A percentile compares a stretch with the other conserved stretches of the same genome.
These are phyloP conservation scores for Danaus chrysippus DNA, from an alignment of 2,888 invertebrate species.

Conservation along the genomic window DNA sequence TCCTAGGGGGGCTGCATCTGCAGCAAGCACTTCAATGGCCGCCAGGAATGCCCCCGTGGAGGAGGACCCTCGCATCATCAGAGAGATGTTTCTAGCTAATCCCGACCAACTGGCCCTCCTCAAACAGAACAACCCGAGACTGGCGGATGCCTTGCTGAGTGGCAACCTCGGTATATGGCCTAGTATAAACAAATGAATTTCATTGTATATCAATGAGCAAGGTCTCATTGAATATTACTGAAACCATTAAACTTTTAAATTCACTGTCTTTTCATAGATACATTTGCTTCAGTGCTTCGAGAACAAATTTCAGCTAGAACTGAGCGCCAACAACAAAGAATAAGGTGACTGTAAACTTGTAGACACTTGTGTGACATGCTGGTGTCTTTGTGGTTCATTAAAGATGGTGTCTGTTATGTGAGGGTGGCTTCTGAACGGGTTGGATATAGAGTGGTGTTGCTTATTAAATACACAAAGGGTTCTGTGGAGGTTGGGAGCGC, in stretches of 20 bases:
- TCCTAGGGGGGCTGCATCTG: slow-evolving; percentile 60
- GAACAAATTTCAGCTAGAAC: slow-evolving; percentile 91
- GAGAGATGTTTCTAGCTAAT: slow-evolving; percentile 92
- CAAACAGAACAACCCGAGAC: slow-evolving; percentile 94
- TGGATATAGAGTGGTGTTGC: not conserved
- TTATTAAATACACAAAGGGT: not conserved
- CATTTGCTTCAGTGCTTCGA: slow-evolving; percentile 86
- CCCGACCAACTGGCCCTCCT: slow-evolving; percentile 94
- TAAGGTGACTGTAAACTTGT: slow-evolving; percentile 59
- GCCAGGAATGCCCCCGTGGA: slow-evolving; percentile 74
- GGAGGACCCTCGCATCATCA: slow-evolving; percentile 90
- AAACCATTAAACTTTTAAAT: slow-evolving; percentile 27
- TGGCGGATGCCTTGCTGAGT: slow-evolving; percentile 94
- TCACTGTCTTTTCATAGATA: slow-evolving; percentile 75
- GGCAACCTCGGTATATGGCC: slow-evolving; percentile 84
- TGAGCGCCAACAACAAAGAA: slow-evolving; percentile 89
- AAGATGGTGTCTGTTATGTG: not conserved
- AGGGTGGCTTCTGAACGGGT: not conserved
- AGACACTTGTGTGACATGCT: slow-evolving; percentile 5
- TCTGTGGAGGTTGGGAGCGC: slow-evolving; percentile 1
- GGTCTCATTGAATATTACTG: slow-evolving; percentile 14
- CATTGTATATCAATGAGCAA: slow-evolving; percentile 8
- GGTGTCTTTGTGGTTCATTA: not conserved
- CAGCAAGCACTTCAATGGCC: slow-evolving; percentile 60
- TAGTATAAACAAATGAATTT: slow-evolving; percentile 10